Conservation (phyloP, 2,888 invertebrate genomes). For the Sepiola atlantica region DNA sequence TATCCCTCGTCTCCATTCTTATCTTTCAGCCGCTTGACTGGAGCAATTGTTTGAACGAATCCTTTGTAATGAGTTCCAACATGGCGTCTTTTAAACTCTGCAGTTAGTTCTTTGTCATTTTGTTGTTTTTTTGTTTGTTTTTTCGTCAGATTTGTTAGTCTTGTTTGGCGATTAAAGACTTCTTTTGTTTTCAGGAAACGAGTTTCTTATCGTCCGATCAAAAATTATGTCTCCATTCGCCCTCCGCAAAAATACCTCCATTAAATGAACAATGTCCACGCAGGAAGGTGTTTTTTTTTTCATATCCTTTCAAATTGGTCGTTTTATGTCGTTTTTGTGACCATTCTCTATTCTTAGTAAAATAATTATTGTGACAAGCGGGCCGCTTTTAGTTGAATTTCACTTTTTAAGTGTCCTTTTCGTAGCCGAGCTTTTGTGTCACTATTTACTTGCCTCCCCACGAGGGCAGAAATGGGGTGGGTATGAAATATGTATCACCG, state of each 20-base stretch:
- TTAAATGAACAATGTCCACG: neutral
- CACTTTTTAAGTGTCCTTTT: no score
- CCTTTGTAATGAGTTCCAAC: neutral
- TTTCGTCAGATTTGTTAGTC: neutral
- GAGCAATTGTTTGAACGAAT: conserved; percentile 2
- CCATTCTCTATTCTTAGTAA: no score
- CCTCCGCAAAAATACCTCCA: neutral
- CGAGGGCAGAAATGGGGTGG: no score
- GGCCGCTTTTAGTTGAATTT: no score
- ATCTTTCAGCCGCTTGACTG: neutral
- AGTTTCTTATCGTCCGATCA: neutral
- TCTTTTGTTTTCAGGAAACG: neutral
- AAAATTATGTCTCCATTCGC: neutral
- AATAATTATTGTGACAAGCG: no score
- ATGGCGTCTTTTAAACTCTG: neutral
- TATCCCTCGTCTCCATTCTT: neutral
- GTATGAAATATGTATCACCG: no score
- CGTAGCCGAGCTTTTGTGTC: no score
- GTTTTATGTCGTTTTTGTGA: no score
- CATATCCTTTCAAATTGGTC: no score
- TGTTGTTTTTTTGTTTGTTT: neutral
- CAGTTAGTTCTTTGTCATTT: neutral
- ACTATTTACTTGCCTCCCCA: no score
- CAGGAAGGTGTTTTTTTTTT: neutral
- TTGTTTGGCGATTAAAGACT: neutral